Conservation (phyloP, 2,113 vertebrate genomes). For the Gyps fulvus region DNA sequence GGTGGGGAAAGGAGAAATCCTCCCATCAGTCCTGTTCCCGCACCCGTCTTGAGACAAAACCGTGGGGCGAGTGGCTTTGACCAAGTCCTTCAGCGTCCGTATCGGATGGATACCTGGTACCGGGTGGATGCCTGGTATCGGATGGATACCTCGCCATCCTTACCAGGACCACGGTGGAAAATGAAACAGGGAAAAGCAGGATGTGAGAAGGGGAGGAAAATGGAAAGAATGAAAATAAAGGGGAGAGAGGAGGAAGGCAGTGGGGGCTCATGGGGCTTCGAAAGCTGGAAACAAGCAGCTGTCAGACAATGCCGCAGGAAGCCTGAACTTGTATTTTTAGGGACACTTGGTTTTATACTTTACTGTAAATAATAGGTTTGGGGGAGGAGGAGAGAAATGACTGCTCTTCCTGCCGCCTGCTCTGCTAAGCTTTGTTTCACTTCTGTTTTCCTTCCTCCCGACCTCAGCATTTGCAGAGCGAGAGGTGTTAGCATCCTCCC, state of each 20-base stretch:
- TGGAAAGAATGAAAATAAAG: not conserved
- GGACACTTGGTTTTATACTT: not conserved
- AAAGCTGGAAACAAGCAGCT: not conserved
- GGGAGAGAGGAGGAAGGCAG: not conserved
- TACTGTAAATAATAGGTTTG: not conserved
- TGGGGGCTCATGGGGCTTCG: fast-evolving
- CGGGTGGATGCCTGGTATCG: fast-evolving
- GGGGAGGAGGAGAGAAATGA: not conserved
- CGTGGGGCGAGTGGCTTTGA: not conserved
- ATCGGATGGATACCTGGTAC: not conserved
- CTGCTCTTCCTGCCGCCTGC: not conserved
- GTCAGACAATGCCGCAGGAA: not conserved
- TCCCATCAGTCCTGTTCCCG: not conserved
- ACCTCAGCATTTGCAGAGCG: not conserved
- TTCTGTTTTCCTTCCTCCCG: not conserved
- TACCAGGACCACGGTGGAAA: not conserved
- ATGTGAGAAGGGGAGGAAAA: not conserved
- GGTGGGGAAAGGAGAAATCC: not conserved
- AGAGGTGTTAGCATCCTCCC: not conserved
- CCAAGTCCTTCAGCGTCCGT: not conserved
- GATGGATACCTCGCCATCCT: not conserved
- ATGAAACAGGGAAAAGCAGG: not conserved
- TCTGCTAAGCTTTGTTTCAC: not conserved
- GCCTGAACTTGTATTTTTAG: not conserved
- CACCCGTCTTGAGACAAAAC: fast-evolving